These are phyloP conservation scores for Chelidonichthys spinosus DNA, from an alignment of 2,797 vertebrate species.

Conservation along the genomic window DNA sequence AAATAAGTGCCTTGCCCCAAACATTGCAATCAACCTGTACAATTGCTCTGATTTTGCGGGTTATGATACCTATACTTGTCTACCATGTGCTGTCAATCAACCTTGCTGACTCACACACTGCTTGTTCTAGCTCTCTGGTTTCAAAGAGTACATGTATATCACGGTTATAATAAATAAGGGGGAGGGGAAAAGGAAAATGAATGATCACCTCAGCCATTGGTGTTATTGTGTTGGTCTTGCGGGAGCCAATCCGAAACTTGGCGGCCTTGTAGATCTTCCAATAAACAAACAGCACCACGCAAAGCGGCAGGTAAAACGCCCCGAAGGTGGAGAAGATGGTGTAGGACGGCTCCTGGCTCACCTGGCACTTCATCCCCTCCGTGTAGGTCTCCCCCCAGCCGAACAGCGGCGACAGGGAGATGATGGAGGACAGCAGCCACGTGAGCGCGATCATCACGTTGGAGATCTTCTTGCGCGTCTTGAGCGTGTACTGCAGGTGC, in stretches of 20 bases:
- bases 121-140: not conserved
- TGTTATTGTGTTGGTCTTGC: constrained; percentile 92
- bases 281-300: constrained; percentile 96
- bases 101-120: not conserved
- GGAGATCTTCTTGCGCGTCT: constrained; percentile 91
- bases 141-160: not conserved
- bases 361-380: constrained; percentile 89
- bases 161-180: not conserved
- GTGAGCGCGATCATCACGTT: constrained; percentile 94
- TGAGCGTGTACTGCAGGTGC: constrained; percentile 94
- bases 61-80: too few relatives aligned
- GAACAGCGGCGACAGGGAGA: constrained; percentile 94
- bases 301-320: constrained; percentile 96
- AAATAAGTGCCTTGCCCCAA: not conserved
- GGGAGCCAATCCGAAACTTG: constrained; percentile 91
- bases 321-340: constrained; percentile 97
- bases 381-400: constrained; percentile 97
- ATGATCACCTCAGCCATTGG: constrained; percentile 87
- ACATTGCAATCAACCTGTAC: constrained; percentile 10
- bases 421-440: constrained; percentile 93
- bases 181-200: constrained; percentile 1
- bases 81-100: not conserved
- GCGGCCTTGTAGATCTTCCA: constrained; percentile 99
- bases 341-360: constrained; percentile 94
- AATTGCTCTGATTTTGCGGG: too few relatives aligned